Conservation (phyloP, 2,888 invertebrate species). For the Heteromurus nitidus region DNA sequence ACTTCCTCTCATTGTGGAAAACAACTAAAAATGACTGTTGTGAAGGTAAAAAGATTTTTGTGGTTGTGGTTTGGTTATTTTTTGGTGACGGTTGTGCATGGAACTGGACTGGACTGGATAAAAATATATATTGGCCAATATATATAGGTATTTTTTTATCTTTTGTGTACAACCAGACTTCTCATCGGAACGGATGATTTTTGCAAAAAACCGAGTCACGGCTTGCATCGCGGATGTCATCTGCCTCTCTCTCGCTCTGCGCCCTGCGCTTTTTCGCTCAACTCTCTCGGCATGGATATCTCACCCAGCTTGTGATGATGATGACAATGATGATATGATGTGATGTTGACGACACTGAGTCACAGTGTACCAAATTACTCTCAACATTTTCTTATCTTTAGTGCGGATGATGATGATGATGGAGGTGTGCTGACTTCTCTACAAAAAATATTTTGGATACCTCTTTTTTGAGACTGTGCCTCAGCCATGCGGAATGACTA, state of each 20-base stretch:
- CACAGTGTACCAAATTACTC: slow-evolving; percentile 51
- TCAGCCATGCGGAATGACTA: too few species aligned
- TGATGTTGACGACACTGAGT: slow-evolving; percentile 53
- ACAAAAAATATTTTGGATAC: slow-evolving; percentile 31
- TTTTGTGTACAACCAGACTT: slow-evolving; percentile 39
- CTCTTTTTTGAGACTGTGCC: neutral
- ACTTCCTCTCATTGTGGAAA: neutral
- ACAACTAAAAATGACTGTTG: neutral
- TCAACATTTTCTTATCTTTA: neutral
- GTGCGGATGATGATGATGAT: slow-evolving; percentile 25
- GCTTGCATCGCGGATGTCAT: slow-evolving; percentile 45
- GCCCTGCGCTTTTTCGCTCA: slow-evolving; percentile 22
- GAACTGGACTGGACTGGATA: slow-evolving; percentile 18
- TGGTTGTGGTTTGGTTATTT: slow-evolving; percentile 18
- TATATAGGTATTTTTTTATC: slow-evolving; percentile 17
- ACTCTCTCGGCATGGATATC: slow-evolving; percentile 7
- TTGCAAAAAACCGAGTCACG: slow-evolving; percentile 56
- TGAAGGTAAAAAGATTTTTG: slow-evolving; percentile 10
- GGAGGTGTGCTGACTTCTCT: slow-evolving; percentile 29
- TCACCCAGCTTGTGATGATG: slow-evolving; percentile 25
- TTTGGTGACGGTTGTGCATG: slow-evolving; percentile 11
- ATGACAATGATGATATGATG: slow-evolving; percentile 39
- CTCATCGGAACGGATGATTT: slow-evolving; percentile 49
- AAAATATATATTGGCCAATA: slow-evolving; percentile 10
- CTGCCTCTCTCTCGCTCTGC: slow-evolving; percentile 24